These are phyloP conservation scores for Halcyon chelicuti DNA, from an alignment of 2,797 vertebrate species.

Conservation along the genomic window DNA sequence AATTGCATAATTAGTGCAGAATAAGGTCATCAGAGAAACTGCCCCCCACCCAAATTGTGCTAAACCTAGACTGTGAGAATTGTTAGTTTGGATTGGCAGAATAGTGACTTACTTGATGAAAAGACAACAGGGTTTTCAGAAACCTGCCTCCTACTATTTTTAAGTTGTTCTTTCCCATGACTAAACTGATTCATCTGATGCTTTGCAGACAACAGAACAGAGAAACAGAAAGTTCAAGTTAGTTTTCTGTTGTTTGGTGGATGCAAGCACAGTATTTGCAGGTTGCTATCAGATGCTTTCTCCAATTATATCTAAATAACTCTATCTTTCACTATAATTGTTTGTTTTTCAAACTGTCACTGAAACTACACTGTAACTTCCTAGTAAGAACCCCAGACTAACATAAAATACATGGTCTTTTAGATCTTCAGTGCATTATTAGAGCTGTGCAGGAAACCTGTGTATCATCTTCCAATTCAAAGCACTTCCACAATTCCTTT, in stretches of 20 bases:
- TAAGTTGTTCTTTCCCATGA: not conserved
- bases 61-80: not conserved
- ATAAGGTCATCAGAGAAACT: not conserved
- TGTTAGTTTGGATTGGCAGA: not conserved
- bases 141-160: not conserved
- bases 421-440: not conserved
- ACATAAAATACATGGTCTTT: not conserved
- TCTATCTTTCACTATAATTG: not conserved
- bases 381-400: not conserved
- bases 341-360: not conserved
- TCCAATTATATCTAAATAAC: not conserved
- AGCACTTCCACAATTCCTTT: not conserved
- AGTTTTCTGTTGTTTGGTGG: not conserved
- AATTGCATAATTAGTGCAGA: not conserved
- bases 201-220: not conserved
- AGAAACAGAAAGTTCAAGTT: not conserved
- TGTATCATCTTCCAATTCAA: rapidly evolving
- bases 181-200: not conserved
- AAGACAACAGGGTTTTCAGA: not conserved
- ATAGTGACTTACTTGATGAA: not conserved
- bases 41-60: not conserved
- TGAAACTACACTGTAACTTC: not conserved
- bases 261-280: not conserved
- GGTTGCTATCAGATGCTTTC: not conserved
- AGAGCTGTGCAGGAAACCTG: not conserved